These are phyloP conservation scores for Orbicella faveolata DNA, from an alignment of 64 coral and sea anemone genomes.

Conservation along the genomic window DNA sequence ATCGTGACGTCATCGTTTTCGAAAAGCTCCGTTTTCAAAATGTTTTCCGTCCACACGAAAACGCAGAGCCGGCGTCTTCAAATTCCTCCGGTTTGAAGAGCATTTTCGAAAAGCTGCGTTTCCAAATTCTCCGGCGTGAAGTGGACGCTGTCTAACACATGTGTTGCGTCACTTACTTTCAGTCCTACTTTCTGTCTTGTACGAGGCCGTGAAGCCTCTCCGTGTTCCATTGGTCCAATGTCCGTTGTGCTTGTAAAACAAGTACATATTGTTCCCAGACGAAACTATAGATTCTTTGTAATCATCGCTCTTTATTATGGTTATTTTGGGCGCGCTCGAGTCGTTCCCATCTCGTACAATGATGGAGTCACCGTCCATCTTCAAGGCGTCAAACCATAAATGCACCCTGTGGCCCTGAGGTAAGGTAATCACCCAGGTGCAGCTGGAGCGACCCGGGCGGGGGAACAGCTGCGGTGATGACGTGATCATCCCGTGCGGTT, in stretches of 20 bases:
- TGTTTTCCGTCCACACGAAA: too few relatives aligned
- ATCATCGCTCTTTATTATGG: conserved; percentile 40
- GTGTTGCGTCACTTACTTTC: conserved; percentile 44
- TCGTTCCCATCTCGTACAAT: conserved; percentile 75
- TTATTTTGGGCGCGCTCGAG: conserved; percentile 54
- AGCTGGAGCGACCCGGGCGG: conserved; percentile 14
- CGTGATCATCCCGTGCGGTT: conserved; percentile 80
- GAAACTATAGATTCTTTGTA: conserved; percentile 45
- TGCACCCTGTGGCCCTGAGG: conserved; percentile 40
- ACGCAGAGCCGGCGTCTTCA: too few relatives aligned
- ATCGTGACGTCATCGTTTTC: too few relatives aligned
- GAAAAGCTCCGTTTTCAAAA: too few relatives aligned
- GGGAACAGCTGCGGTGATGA: conserved; percentile 87
- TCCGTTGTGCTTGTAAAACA: conserved; percentile 80
- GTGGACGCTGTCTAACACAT: too few relatives aligned
- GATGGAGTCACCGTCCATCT: conserved; percentile 78
- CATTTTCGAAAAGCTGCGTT: too few relatives aligned
- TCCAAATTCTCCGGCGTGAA: too few relatives aligned
- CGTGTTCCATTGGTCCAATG: conserved; percentile 72
- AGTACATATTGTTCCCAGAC: conserved; percentile 66
- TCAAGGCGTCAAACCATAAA: conserved; percentile 79
- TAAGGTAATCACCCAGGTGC: conserved; percentile 76
- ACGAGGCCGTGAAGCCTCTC: conserved; percentile 82
- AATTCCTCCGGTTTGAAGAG: too few relatives aligned
- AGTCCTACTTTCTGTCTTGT: conserved; percentile 66